Conservation (phyloP, 2,888 invertebrate genomes). For the Herminia tarsipennalis region DNA sequence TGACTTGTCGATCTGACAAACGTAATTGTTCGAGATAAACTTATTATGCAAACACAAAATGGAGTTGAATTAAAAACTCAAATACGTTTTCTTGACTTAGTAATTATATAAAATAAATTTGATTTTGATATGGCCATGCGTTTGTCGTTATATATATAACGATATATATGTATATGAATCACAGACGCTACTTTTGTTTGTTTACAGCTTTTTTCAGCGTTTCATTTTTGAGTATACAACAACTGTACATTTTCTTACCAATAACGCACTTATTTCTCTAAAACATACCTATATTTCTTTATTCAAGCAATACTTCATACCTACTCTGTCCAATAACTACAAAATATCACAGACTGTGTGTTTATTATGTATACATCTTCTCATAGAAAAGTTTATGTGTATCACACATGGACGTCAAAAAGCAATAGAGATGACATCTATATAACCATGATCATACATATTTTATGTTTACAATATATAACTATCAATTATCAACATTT, state of each 20-base stretch:
- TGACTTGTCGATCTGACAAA: slow-evolving; percentile 49
- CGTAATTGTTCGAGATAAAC: slow-evolving; percentile 47
- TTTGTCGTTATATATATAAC: slow-evolving; percentile 73
- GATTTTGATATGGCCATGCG: slow-evolving; percentile 83
- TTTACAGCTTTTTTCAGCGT: slow-evolving; percentile 67
- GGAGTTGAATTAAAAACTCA: slow-evolving; percentile 53
- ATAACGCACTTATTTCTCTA: slow-evolving; percentile 80
- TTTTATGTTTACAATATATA: slow-evolving; percentile 65
- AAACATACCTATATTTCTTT: slow-evolving; percentile 77
- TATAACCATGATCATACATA: slow-evolving; percentile 75
- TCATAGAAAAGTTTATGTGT: slow-evolving; percentile 84
- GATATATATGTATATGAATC: slow-evolving; percentile 82
- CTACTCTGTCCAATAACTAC: slow-evolving; percentile 84
- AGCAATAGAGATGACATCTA: slow-evolving; percentile 82
- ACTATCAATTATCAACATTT: slow-evolving; percentile 69
- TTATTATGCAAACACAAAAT: slow-evolving; percentile 64
- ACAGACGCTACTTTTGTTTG: slow-evolving; percentile 77
- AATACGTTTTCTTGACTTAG: slow-evolving; percentile 60
- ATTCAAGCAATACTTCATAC: slow-evolving; percentile 83
- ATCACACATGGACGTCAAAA: slow-evolving; percentile 84
- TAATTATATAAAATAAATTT: slow-evolving; percentile 74
- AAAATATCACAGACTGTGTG: slow-evolving; percentile 86
- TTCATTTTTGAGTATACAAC: slow-evolving; percentile 72
- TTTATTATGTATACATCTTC: slow-evolving; percentile 86
- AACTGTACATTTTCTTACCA: slow-evolving; percentile 78